These are phyloP conservation scores for Gymnobelideus leadbeateri DNA, from an alignment of 2,113 vertebrate genomes.

Conservation along the genomic window DNA sequence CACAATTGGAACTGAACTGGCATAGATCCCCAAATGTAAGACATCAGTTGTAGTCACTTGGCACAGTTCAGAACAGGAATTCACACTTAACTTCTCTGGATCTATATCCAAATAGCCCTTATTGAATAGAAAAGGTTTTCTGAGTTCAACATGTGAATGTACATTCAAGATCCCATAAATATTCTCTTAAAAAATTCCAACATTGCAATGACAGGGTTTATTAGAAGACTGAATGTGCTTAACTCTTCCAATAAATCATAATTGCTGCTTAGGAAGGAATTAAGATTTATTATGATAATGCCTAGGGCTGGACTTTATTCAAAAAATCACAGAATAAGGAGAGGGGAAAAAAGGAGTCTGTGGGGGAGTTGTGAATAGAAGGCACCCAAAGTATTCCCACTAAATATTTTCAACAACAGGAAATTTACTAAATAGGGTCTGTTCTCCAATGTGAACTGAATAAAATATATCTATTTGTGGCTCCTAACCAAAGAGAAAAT, in stretches of 20 bases:
- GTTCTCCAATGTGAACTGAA: neutral
- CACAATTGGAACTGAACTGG: too few relatives aligned
- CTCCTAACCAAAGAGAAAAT: conserved; percentile 19
- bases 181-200: conserved; percentile 9
- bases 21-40: neutral
- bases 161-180: conserved; percentile 22
- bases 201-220: neutral
- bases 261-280: conserved; percentile 48
- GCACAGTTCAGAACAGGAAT: conserved; percentile 22
- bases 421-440: conserved; percentile 22
- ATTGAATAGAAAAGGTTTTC: conserved; percentile 26
- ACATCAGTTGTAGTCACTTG: neutral
- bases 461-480: conserved; percentile 1
- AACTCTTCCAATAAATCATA: conserved; percentile 41
- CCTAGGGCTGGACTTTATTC: conserved; percentile 22
- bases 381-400: neutral
- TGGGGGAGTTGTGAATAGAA: neutral
- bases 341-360: neutral
- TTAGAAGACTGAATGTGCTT: conserved; percentile 25
- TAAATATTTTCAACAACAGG: conserved; percentile 25
- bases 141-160: neutral
- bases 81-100: conserved; percentile 14
- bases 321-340: conserved; percentile 35
- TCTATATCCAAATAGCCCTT: conserved; percentile 42
- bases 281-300: conserved; percentile 50